These are phyloP conservation scores for Piprites chloris DNA, from an alignment of 2,113 vertebrate genomes.

Conservation along the genomic window DNA sequence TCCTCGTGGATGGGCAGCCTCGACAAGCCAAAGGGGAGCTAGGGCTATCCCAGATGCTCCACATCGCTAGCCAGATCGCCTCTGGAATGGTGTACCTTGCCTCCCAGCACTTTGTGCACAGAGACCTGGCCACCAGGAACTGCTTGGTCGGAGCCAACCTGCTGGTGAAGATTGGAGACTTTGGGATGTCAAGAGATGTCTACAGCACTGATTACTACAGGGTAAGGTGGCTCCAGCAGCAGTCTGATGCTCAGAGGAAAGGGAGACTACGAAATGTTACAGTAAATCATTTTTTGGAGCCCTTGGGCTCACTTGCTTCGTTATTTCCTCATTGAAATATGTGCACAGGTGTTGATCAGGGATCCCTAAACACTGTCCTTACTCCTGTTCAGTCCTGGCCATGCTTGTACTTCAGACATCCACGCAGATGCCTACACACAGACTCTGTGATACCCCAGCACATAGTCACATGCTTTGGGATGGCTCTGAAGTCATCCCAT, in stretches of 20 bases:
- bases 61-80: constrained; percentile 94
- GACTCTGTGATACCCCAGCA: neutral
- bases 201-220: constrained; percentile 99
- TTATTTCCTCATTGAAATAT: neutral
- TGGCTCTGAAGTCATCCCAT: neutral
- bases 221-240: constrained; percentile 77
- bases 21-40: constrained; percentile 93
- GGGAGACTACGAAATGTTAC: neutral
- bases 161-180: constrained; percentile 98
- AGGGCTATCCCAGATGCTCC: constrained; percentile 96
- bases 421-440: neutral
- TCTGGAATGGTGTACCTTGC: constrained; percentile 97
- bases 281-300: neutral
- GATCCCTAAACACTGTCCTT: neutral
- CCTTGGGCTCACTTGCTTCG: neutral
- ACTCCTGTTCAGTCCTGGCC: neutral
- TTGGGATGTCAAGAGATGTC: constrained; percentile 98
- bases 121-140: constrained; percentile 97
- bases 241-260: neutral
- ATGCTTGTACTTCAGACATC: neutral
- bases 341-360: neutral
- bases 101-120: constrained; percentile 98
- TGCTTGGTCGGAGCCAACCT: constrained; percentile 95
- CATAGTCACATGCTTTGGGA: neutral
- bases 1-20: constrained; percentile 94